Base-by-base conservation (phyloP, 2,797 vertebrate species). In the Benthosema pterotum region DNA sequence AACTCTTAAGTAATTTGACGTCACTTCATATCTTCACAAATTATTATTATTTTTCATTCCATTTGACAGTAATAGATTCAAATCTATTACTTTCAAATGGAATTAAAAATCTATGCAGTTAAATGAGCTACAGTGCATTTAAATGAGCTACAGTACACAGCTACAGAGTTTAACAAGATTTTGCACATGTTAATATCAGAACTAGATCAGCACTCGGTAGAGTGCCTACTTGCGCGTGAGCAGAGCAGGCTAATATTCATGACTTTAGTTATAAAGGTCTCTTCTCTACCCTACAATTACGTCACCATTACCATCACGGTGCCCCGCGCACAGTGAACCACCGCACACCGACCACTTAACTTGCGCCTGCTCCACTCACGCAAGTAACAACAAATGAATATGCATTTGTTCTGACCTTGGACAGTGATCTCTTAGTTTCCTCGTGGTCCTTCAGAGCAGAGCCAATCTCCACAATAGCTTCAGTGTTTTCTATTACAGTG, bases 361-460 rank as follows among this genome's bases (percentile, higher is more conserved):
- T n/a, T n/a, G n/a, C n/a, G n/a, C n/a, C n/a, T n/a, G n/a, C n/a
- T n/a, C n/a, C n/a, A n/a, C n/a, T n/a, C n/a, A n/a, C n/a, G n/a
- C n/a, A n/a, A n/a, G n/a, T n/a, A 42, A 52, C 11, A 18, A 66
- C 1, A 18, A 15, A 18, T 52, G 18, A 18, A 5, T 11, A 52
- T 52, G 18, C 16, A 18, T 58, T 32, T 42, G 32, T 71, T 75
- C 75, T 84, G 84, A 98, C 98, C 94, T 96, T 96, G 55, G 93
- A 90, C 48, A 98, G 89, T 6, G 89, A 88, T 84, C 95, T 89
- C 65, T 89, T 95, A 69, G 95, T 87, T 81, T 98, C 96, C 63
- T 97, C 96, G 1, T 92, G 90, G 74, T 97, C 95, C 79, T 95
- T 98, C 15, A 96, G 78, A 43, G 92, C 82, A 11, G 89, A 88